These are phyloP conservation scores for Agonum fuliginosum DNA, from an alignment of 2,888 invertebrate species.

Conservation along the genomic window DNA sequence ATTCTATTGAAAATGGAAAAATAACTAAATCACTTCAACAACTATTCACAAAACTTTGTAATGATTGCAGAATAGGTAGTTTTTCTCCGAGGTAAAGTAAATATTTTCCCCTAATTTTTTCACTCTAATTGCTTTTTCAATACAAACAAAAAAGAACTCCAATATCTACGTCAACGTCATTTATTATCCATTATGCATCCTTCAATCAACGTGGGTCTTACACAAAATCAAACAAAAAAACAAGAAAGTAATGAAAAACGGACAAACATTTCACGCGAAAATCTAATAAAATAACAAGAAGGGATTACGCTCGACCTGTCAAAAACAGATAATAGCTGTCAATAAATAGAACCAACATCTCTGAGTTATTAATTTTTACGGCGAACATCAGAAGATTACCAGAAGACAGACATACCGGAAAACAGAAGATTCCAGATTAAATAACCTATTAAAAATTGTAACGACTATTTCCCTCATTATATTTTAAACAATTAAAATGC, in stretches of 20 bases:
- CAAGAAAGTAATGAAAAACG: conserved; percentile 41
- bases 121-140: conserved; percentile 27
- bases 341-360: conserved; percentile 23
- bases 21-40: too few relatives aligned
- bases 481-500: too few relatives aligned
- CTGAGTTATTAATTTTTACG: not conserved
- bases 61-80: too few relatives aligned
- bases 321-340: conserved; percentile 52
- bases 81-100: too few relatives aligned
- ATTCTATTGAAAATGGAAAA: too few relatives aligned
- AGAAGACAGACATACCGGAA: too few relatives aligned
- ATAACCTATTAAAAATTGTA: too few relatives aligned
- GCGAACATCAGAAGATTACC: not conserved
- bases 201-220: conserved; percentile 7
- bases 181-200: conserved; percentile 39
- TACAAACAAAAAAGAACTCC: conserved; percentile 21
- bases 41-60: too few relatives aligned
- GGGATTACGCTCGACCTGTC: conserved; percentile 42
- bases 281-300: conserved; percentile 40
- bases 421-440: too few relatives aligned
- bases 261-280: conserved; percentile 30
- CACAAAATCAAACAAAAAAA: conserved; percentile 34
- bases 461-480: too few relatives aligned
- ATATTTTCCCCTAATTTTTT: conserved; percentile 10
- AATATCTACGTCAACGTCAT: conserved; percentile 29